These are phyloP conservation scores for Platycheirus rosarum DNA, from an alignment of 2,888 invertebrate species.

Conservation along the genomic window DNA sequence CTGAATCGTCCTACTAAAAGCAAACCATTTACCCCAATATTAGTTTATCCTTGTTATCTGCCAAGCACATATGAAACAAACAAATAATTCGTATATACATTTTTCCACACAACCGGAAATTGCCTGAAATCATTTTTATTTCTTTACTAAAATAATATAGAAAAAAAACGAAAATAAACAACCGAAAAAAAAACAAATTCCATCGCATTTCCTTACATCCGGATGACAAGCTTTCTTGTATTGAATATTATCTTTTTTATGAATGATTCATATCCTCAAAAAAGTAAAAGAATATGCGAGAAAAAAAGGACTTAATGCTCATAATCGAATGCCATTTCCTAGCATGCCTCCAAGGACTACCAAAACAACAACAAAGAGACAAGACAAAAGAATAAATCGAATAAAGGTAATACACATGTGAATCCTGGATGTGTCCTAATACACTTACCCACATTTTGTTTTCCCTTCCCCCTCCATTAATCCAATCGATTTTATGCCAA, in stretches of 20 bases:
- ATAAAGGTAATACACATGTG: slow-evolving; percentile 12
- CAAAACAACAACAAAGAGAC: background rate
- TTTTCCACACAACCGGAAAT: too few relatives aligned
- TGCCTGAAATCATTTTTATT: too few relatives aligned
- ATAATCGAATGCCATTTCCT: slow-evolving; percentile 15
- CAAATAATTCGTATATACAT: too few relatives aligned
- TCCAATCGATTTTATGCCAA: slow-evolving; percentile 56
- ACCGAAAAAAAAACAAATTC: slow-evolving; percentile 2
- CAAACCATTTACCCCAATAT: too few relatives aligned
- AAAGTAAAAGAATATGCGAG: background rate
- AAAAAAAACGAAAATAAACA: too few relatives aligned
- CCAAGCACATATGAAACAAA: too few relatives aligned
- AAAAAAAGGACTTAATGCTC: background rate
- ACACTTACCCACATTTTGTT: slow-evolving; percentile 3
- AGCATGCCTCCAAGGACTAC: slow-evolving; percentile 37
- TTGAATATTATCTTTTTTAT: slow-evolving; percentile 41
- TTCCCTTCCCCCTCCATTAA: background rate
- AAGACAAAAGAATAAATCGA: slow-evolving; percentile 1
- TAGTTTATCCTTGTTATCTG: too few relatives aligned
- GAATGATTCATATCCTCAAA: slow-evolving; percentile 42
- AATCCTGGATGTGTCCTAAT: background rate
- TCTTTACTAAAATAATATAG: too few relatives aligned
- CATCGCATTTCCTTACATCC: background rate
- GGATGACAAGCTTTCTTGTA: slow-evolving; percentile 1
- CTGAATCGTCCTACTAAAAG: too few relatives aligned